Base-by-base conservation (phyloP, 2,797 vertebrate genomes). In the Scolopax rusticola region DNA sequence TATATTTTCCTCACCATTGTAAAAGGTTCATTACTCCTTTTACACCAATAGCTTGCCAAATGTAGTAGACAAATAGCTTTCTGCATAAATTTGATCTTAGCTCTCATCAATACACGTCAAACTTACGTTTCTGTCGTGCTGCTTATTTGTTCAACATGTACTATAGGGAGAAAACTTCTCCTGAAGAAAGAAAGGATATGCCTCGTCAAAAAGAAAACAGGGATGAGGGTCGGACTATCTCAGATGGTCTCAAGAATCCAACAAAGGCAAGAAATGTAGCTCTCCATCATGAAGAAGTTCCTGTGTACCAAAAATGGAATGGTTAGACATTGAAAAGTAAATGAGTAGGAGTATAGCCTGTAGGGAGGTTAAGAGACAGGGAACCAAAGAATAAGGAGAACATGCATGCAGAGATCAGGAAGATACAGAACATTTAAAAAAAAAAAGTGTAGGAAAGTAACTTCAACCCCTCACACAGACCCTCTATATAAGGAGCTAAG, bases 41-140 rank as follows among this genome's bases (percentile, higher is more conserved):
- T 56, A 38, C 16, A 90, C 56, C 9, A 3, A 70, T 5, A 79
- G 11, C 3, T 76, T 83, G 19, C 11, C 41, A 89, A 89, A 53
- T 5, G 5, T 23, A 81, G 14, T 4, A 76, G 24, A 61, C 10
- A 60, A 69, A 9, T 4, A 1, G 25, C 28, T 64, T 86, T 25
- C 15, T 27, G 8, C 11, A 86, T 30, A 84, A 48, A 47, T 61
- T 57, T 59, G 5, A 36, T 51, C 28, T 28, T 71, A 84, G 60
- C 8, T 83, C 11, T 32, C 43, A 79, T 36, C 28, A 68, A 9
- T 7, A 38, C 8, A 11, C 8, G 11, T 21, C n/a, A 85, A 54
- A 88, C 96, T 95, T 95, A 96, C 95, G 3, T 91, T 97, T 59
- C 73, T 54, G 33, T 13, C 40, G 50, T 17, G 57, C 33, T 23